Conservation (phyloP, 2,113 vertebrate species). For the Varanus salvator region DNA sequence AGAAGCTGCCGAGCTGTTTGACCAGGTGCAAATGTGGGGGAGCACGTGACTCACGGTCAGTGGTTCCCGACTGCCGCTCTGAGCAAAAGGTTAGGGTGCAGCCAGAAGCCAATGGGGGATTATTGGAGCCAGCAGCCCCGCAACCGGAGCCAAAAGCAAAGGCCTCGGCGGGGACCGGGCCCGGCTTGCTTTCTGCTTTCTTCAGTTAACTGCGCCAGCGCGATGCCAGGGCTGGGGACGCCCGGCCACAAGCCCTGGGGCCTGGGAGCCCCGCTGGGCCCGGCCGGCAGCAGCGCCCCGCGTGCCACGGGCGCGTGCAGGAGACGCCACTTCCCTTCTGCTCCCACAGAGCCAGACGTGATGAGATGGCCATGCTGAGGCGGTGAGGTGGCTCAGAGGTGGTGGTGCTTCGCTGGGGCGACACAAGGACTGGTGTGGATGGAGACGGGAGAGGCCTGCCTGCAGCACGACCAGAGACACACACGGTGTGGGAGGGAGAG, state of each 20-base stretch:
- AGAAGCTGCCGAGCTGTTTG: background rate
- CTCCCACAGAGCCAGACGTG: constrained; percentile 96
- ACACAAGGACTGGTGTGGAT: background rate
- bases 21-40: too few species aligned
- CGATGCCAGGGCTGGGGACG: too few species aligned
- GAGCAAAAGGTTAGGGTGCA: background rate
- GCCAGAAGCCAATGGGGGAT: background rate
- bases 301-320: background rate
- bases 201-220: too few species aligned
- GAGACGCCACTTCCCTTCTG: constrained; percentile 89
- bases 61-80: background rate
- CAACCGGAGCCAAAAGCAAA: background rate
- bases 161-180: background rate
- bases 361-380: constrained; percentile 91
- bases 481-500: constrained; percentile 40
- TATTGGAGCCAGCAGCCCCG: too few species aligned
- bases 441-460: background rate
- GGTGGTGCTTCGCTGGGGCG: background rate
- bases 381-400: background rate
- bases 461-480: constrained; percentile 7
- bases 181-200: too few species aligned
- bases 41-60: background rate
- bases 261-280: too few species aligned
- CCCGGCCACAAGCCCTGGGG: background rate
- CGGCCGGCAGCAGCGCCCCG: too few species aligned